phyloP scores from a whole-genome alignment of 2,888 invertebrate species.

The Julus scanicus region DNA sequence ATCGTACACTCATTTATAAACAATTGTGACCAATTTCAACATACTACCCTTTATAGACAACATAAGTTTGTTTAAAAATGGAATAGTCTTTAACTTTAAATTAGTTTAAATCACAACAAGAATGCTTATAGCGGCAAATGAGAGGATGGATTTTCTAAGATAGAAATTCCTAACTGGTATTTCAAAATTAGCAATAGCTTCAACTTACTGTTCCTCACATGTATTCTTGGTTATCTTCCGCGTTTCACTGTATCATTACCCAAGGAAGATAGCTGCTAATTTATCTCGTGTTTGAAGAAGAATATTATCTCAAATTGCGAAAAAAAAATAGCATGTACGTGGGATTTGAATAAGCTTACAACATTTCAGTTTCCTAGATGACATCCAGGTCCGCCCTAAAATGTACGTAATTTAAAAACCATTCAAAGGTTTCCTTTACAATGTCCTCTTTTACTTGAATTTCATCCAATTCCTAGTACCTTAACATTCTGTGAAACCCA shows the following conservation, averaged over 20 bases:
- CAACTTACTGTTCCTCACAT: neutral
- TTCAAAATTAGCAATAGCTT: neutral
- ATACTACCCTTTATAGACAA: neutral
- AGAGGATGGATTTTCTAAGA: neutral
- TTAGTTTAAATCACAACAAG: slow-evolving; percentile 13
- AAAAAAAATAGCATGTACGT: neutral
- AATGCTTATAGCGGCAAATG: neutral
- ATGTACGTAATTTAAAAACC: slow-evolving; percentile 16
- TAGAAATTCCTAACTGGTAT: neutral
- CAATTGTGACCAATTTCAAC: slow-evolving; percentile 8
- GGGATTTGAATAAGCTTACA: slow-evolving; percentile 29
- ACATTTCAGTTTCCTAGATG: slow-evolving; percentile 36
- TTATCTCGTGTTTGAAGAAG: slow-evolving; percentile 8
- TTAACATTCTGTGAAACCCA: neutral
- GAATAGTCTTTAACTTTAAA: neutral
- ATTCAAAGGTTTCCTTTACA: neutral
- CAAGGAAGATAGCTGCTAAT: neutral
- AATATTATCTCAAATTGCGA: neutral
- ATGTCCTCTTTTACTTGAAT: neutral
- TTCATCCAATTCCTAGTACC: slow-evolving; percentile 15
- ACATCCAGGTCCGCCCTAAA: slow-evolving; percentile 19
- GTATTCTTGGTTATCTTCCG: neutral
- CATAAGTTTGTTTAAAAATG: neutral
- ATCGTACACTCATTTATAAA: neutral
- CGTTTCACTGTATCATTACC: slow-evolving; percentile 26